A percentile compares a stretch with the other conserved stretches of the same genome.
These are phyloP conservation scores for Oligia latruncula DNA, from an alignment of 2,888 invertebrate species.

Conservation along the genomic window DNA sequence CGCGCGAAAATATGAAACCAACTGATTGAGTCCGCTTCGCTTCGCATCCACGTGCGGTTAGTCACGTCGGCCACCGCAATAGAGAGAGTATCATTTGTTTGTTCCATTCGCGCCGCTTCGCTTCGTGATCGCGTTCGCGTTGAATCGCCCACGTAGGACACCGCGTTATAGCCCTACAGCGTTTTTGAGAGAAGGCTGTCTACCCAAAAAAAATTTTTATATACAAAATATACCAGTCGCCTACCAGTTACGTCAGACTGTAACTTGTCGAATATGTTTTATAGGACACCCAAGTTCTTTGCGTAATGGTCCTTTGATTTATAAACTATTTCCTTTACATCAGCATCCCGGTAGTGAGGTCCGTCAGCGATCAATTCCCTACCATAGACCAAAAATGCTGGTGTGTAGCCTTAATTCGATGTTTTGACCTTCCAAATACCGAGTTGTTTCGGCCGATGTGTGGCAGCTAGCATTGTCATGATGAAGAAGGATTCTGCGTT, in stretches of 20 bases:
- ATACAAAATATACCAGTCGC: neutral
- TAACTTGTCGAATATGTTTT: neutral
- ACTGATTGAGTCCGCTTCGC: neutral
- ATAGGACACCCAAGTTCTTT: neutral
- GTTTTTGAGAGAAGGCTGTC: neutral
- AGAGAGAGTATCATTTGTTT: too few species aligned
- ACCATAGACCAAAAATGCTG: neutral
- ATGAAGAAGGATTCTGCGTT: too few species aligned
- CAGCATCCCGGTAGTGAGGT: too few species aligned
- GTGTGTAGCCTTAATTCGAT: neutral
- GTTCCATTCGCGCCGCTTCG: too few species aligned
- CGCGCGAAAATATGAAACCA: neutral
- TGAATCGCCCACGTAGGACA: too few species aligned
- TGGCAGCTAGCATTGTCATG: too few species aligned
- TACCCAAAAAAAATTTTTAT: neutral
- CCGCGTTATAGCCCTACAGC: too few species aligned
- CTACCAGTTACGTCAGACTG: neutral
- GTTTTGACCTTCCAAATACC: too few species aligned
- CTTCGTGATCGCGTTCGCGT: too few species aligned
- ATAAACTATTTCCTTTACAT: neutral
- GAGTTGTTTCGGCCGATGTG: too few species aligned
- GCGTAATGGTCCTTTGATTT: neutral
- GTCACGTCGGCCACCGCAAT: too few species aligned
- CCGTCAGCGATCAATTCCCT: neutral
- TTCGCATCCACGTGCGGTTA: neutral